Evolutionary conservation across 2,113 vertebrate genomes (phyloP), one percentile per base, ranked within the genome.

Genomic region (Galeopterus variegatus): DNA sequence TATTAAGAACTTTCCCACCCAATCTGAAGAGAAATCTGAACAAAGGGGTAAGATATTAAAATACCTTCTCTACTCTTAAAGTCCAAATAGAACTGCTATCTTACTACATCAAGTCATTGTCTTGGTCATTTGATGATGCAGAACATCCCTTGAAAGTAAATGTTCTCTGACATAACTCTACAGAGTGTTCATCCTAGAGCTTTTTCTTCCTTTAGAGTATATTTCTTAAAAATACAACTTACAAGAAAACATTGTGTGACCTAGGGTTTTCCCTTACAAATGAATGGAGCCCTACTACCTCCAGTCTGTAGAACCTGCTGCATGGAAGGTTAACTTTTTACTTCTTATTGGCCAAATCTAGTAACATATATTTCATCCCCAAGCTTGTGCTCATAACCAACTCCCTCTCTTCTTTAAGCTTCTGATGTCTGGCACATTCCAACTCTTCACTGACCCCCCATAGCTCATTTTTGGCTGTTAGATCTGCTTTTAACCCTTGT

Each of bases 151-250:
- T 96, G 87, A 65, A 96, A 90, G 33, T 87, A 54, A 75, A 8
- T 4, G 23, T 45, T 45, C 73, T 94, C 89, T 92, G 24, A 88
- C 26, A 96, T 97, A 92, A 86, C 28, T 88, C 58, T 79, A 52
- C 0, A 89, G 31, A 0, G 1, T 92, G 6, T 56, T 60, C 92
- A 69, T 92, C 26, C 58, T 31, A 94, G 48, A 81, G 18, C 48
- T n/a, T 41, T 85, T 12, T 87, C 77, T 89, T 90, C 76, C 31
- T 82, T 58, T 10, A 62, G 91, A 98, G 82, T 62, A 0, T 23
- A 36, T 1, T 94, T 98, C 33, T 86, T 97, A 79, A 92, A 98
- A 97, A 95, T 72, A 67, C 24, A 52, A 15, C 56, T 54, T 96
- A 64, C 13, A 36, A 79, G 36, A 93, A 91, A 65, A 50, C 90